Base-by-base conservation (phyloP, 2,113 vertebrate species). In the Ceyx cyanopectus region DNA sequence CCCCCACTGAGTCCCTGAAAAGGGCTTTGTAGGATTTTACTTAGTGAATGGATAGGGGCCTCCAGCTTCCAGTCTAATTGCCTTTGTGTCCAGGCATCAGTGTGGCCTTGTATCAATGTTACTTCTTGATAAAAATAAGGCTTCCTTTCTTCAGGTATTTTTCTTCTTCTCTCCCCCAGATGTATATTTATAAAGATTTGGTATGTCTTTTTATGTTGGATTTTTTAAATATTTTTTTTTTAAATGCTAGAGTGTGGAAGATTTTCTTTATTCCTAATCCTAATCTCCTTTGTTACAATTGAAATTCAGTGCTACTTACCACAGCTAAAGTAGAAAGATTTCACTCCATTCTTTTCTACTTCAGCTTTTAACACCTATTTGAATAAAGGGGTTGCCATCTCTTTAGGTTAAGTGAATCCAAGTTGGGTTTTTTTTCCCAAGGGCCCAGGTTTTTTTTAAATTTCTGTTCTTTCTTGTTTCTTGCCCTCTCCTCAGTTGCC, bases 231-330 rank as follows among this genome's bases (percentile, higher is more conserved):
- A 37, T 60, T 74, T 12, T 53, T 53, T 68, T 76, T 74, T 14
- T 0, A 51, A 78, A 75, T 54, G 19, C 43, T 78, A 7, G 60
- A 30, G 26, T 6, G 11, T 67, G 51, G 66, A 74, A 75, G 48
- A 70, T 67, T 90, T 79, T 63, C 77, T 60, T 63, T 34, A 23
- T 6, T 15, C 56, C 20, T 89, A 81, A 81, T 85, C 61, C 53
- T 79, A 72, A 75, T 92, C 79, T 78, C 62, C 65, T 93, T 74
- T 85, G 61, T 87, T 92, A n/a, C 67, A 72, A 20, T 88, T 90
- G 68, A 63, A 92, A 68, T 68, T 81, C 68, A 40, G 29, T 81
- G 46, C 81, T 78, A 2, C 56, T 89, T 89, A 66, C 30, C 50
- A 32, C 45, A 87, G 74, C 30, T 83, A 3, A 82, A 88, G 53